phyloP scores from a whole-genome alignment of 2,797 vertebrate species.

The Oreortyx pictus region DNA sequence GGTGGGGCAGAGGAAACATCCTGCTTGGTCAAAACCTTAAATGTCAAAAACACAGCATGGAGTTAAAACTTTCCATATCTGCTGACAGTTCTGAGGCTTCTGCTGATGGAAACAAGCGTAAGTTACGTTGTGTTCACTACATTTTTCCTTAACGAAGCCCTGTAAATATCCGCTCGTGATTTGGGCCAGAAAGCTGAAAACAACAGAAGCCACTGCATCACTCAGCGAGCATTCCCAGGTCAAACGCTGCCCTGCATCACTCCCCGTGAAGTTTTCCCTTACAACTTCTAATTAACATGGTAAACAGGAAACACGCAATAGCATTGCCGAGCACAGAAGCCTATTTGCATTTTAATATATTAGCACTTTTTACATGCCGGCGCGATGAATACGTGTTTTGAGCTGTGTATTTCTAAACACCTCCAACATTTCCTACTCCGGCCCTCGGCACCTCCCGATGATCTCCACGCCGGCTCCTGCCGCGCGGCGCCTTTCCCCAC shows the following conservation, averaged over 20 bases:
- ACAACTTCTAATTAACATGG: conserved; percentile 69
- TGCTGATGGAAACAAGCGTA: fast-evolving
- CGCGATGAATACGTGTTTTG: conserved; percentile 43
- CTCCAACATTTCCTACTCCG: neutral
- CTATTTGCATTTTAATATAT: conserved; percentile 56
- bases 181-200: conserved; percentile 3
- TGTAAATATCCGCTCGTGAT: neutral
- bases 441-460: neutral
- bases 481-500: fast-evolving
- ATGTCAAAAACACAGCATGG: neutral
- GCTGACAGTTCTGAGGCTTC: neutral
- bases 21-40: neutral
- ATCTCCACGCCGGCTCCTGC: neutral
- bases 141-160: neutral
- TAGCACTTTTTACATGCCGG: conserved; percentile 36
- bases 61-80: neutral
- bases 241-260: conserved; percentile 40
- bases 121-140: neutral
- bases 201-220: neutral
- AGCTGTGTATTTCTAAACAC: neutral
- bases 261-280: neutral
- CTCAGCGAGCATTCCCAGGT: conserved; percentile 6
- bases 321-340: neutral
- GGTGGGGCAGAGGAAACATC: fast-evolving
- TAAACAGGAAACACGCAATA: conserved; percentile 72